Evolutionary conservation across 2,888 invertebrate genomes (phyloP).

Genomic region (Meteorus colon): DNA sequence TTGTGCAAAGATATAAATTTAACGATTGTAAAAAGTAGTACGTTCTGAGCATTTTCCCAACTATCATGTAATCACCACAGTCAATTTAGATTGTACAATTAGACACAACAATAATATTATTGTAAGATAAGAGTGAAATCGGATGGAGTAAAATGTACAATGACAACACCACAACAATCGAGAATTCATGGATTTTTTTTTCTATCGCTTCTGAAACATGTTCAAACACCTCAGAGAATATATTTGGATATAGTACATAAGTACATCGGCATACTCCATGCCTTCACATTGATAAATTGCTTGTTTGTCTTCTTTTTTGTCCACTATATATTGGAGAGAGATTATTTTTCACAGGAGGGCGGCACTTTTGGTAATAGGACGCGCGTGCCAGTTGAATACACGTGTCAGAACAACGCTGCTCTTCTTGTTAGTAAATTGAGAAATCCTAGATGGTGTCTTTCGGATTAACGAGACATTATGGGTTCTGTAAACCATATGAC

Average conservation of each 20-base stretch:
- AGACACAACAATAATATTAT: neutral
- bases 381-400: constrained; percentile 63
- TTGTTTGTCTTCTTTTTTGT: constrained; percentile 38
- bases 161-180: neutral
- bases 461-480: neutral
- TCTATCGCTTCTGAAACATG: neutral
- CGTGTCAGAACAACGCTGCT: constrained; percentile 45
- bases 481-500: constrained; percentile 61
- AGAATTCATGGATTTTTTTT: neutral
- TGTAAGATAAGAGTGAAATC: neutral
- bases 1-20: no score
- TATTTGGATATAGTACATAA: neutral
- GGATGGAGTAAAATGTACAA: neutral
- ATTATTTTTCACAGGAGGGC: constrained; percentile 53
- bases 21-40: no score
- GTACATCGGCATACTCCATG: neutral
- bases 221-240: neutral
- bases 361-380: constrained; percentile 70
- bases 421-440: constrained; percentile 19
- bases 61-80: no score
- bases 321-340: constrained; percentile 32
- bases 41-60: no score
- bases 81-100: no score
- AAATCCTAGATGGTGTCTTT: neutral
- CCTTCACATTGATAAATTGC: constrained; percentile 31